Evolutionary conservation across 2,113 vertebrate genomes (phyloP).

Genomic region (Hippopotamus amphibius): DNA sequence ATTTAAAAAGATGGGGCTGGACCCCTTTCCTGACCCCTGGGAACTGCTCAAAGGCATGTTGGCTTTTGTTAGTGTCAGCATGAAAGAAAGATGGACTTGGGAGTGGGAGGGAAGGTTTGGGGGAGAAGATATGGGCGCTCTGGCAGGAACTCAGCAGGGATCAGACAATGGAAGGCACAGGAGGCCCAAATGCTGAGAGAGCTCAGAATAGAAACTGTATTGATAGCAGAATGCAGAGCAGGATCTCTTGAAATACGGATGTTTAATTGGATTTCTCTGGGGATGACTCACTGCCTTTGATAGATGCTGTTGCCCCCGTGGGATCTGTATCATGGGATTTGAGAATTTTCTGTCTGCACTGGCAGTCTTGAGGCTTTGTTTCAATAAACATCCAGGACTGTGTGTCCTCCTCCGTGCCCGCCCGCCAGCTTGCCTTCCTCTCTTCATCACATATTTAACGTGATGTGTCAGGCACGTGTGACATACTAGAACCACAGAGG

Average conservation of each 20-base stretch:
- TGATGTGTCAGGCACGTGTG: neutral
- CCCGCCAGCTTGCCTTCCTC: neutral
- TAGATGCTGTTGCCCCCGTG: neutral
- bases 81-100: neutral
- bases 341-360: constrained; percentile 45
- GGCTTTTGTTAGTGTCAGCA: neutral
- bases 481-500: neutral
- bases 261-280: constrained; percentile 66
- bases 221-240: constrained; percentile 47
- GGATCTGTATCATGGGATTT: neutral
- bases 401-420: neutral
- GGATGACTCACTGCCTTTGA: constrained; percentile 50
- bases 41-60: neutral
- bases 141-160: constrained; percentile 1
- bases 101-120: neutral
- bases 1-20: neutral
- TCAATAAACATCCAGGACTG: neutral
- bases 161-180: neutral
- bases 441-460: neutral
- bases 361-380: neutral
- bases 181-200: neutral
- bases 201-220: constrained; percentile 51
- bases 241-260: neutral
- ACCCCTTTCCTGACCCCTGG: neutral
- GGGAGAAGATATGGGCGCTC: neutral